These are phyloP conservation scores for Neodontobutis hainanensis DNA, from an alignment of 2,113 vertebrate species.

Conservation along the genomic window DNA sequence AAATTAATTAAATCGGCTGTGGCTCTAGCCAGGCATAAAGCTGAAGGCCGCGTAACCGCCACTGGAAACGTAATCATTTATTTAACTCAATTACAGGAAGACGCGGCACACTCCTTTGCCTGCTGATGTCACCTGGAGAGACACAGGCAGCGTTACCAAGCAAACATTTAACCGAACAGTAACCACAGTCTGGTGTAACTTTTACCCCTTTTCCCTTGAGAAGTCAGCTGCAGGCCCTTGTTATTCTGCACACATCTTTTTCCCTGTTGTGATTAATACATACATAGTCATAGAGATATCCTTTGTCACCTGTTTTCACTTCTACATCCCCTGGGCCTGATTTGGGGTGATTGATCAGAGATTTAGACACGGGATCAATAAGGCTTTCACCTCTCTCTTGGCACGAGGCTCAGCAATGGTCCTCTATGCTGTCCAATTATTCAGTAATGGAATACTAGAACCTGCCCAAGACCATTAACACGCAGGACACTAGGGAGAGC, in stretches of 20 bases:
- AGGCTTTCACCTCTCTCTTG: conserved; percentile 71
- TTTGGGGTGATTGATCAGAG: conserved; percentile 77
- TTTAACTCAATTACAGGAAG: conserved; percentile 79
- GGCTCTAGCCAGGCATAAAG: conserved; percentile 78
- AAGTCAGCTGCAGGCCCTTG: conserved; percentile 35
- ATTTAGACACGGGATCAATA: conserved; percentile 76
- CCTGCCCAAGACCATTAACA: conserved; percentile 72
- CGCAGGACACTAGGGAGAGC: conserved; percentile 52
- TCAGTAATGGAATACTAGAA: conserved; percentile 75
- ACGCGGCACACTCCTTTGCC: conserved; percentile 54
- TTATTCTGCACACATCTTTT: conserved; percentile 21
- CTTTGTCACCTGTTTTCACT: conserved; percentile 65
- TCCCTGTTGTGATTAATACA: conserved; percentile 57
- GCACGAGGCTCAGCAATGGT: conserved; percentile 66
- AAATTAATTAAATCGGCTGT: conserved; percentile 81
- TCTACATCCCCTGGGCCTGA: conserved; percentile 63
- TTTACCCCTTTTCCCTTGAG: conserved; percentile 13
- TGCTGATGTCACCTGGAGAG: conserved; percentile 64
- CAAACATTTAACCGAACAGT: conserved; percentile 4
- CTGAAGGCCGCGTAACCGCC: conserved; percentile 64
- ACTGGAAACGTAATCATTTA: conserved; percentile 76
- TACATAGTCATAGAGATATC: conserved; percentile 68
- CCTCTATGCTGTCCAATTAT: conserved; percentile 75
- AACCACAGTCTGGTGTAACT: not conserved
- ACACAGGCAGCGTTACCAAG: conserved; percentile 8